Evolutionary conservation across 2,888 invertebrate genomes (phyloP).

Genomic region (Ctenicera cuprea): DNA sequence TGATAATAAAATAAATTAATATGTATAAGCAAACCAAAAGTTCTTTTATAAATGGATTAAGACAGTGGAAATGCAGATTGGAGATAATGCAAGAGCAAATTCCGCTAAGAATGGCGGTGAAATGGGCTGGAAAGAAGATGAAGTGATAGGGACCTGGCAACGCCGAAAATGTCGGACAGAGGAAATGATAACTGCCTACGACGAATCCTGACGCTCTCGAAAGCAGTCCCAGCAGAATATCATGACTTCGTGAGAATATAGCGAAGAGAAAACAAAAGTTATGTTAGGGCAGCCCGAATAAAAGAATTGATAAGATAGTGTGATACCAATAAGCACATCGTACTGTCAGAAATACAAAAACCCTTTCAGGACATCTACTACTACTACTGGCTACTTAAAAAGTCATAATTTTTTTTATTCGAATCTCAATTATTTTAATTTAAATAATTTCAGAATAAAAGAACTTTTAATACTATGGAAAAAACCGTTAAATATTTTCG

Average conservation of each 20-base stretch:
- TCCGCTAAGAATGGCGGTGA: slow-evolving; percentile 16
- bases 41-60: slow-evolving; percentile 15
- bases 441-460: no score
- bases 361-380: no score
- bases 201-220: slow-evolving; percentile 22
- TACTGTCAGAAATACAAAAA: no score
- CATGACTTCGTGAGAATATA: slow-evolving; percentile 3
- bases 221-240: background rate
- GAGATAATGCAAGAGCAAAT: slow-evolving; percentile 3
- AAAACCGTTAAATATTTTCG: no score
- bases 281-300: background rate
- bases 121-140: slow-evolving; percentile 26
- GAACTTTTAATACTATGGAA: no score
- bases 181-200: slow-evolving; percentile 21
- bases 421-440: no score
- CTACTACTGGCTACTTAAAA: no score
- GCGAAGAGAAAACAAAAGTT: background rate
- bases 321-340: no score
- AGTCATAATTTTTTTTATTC: no score
- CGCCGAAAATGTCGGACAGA: slow-evolving; percentile 10
- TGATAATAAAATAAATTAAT: no score
- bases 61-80: slow-evolving; percentile 18
- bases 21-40: background rate
- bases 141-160: slow-evolving; percentile 24
- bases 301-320: background rate